Evolutionary conservation across 2,797 vertebrate genomes (phyloP).

Genomic region (Rhinatrema bivittatum): DNA sequence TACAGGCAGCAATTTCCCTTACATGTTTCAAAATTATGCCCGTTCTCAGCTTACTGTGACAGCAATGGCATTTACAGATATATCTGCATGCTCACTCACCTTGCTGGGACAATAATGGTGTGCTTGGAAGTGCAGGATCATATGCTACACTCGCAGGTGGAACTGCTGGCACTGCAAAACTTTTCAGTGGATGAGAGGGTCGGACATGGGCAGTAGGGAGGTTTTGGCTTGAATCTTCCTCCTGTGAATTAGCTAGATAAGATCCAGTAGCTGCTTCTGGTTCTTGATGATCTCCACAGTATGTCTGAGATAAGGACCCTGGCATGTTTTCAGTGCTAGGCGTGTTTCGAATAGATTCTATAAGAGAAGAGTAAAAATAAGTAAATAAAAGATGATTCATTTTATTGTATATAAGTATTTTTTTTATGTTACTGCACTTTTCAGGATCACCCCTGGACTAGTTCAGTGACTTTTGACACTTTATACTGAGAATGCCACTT

Average conservation of each 20-base stretch:
- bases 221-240: constrained; percentile 77
- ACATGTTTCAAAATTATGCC: no score
- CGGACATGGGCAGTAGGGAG: constrained; percentile 74
- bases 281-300: constrained; percentile 75
- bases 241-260: constrained; percentile 74
- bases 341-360: constrained; percentile 89
- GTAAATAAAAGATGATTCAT: no score
- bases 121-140: constrained; percentile 82
- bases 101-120: constrained; percentile 81
- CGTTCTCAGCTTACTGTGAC: no score
- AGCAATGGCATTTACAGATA: accelerated
- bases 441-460: no score
- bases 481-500: no score
- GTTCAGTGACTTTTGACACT: no score
- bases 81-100: constrained; percentile 46
- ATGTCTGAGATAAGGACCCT: constrained; percentile 67
- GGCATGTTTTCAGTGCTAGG: constrained; percentile 86
- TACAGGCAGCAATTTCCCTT: no score
- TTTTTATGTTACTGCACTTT: no score
- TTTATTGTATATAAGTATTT: background rate
- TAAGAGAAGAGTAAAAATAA: background rate
- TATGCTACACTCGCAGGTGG: constrained; percentile 61
- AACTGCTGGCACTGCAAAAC: constrained; percentile 85
- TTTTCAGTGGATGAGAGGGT: constrained; percentile 89
- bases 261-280: constrained; percentile 73